Evolutionary conservation across 2,888 invertebrate genomes (phyloP), one percentile per base, ranked within the genome.

Genomic region (Malacosoma neustria): DNA sequence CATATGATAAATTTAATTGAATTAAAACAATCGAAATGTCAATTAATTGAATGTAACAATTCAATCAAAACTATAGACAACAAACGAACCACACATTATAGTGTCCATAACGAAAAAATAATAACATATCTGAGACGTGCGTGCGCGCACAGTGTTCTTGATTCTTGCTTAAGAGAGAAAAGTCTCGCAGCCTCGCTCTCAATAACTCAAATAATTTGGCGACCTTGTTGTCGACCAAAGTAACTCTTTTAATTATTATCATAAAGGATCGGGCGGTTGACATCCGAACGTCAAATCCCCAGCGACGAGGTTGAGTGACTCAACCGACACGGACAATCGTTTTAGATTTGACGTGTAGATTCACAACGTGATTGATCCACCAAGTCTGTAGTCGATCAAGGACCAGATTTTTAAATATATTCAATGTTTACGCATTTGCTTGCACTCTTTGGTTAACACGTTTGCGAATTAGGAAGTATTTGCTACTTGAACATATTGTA

Each of bases 221-320:
- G 75, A 69, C 82, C 82, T 82, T 72, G 72, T 48, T 37, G 46
- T 48, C 55, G 58, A 60, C 57, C 69, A 66, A 69, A 68, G 68
- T 71, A 65, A 61, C 67, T 69, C 69, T 71, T 73, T 75, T 76
- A 74, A 76, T 75, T 76, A 74, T 72, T 69, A 70, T 72, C 62
- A 66, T 70, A 66, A 67, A 68, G 61, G 63, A 66, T 72, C 64
- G 59, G 46, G 43, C 49, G 42, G 72, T 69, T 73, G 73, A 73
- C 81, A 81, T 72, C 76, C 55, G 59, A 54, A 59, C 67, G 71
- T 67, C 72, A 60, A 35, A 33, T 34, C 32, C 12, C 15, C 34
- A 40, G 36, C 46, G 48, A 46, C 65, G 60, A 67, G 67, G 67
- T 60, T 61, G 42, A n/a, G 9, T 22, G 22, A 22, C 6, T 22